Evolutionary conservation across 2,113 vertebrate species (phyloP), one percentile per base, ranked within the genome.

Genomic region (Hystrix brachyura): DNA sequence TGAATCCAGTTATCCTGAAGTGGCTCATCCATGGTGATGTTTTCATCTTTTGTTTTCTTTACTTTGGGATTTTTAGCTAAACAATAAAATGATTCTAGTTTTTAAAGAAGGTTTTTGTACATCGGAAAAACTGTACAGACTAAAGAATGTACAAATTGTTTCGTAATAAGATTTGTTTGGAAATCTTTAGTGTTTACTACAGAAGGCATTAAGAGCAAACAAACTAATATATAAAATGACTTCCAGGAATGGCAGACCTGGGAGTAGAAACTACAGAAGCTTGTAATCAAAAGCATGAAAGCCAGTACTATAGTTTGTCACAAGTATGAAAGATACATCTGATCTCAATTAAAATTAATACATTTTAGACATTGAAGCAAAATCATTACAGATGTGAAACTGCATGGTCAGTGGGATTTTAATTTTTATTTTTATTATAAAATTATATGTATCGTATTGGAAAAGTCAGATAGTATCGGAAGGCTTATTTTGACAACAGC

Each of bases 31-130:
- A 69, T 21, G 48, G 7, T 29, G 34, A 51, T 76, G 9, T 87
- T 67, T 78, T 80, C 46, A 69, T 91, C 21, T 85, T 78, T 80
- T 46, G 51, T 90, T 94, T 90, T 21, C 38, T 95, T 94, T 83
- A n/a, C 67, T 34, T 71, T 93, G 71, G 17, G 5, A 14, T 86
- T 96, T 94, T 90, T 88, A 80, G 21, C 48, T 51, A 88, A 72
- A 84, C 88, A 90, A 7, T 69, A 62, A 78, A 82, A 53, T 83
- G 38, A 51, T 89, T 59, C 48, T 93, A 64, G 53, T 88, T 91
- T 82, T 85, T 43, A 78, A 95, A 78, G 69, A 71, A 79, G 27
- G 25, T 94, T 85, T 95, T 93, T 84, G 38, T 21, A 51, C 69
- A 91, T 38, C 21, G 81, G 23, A 90, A 76, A 59, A 84, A 80